Conservation (phyloP, 2,113 vertebrate species). For the Chlorodrepanis virens region DNA sequence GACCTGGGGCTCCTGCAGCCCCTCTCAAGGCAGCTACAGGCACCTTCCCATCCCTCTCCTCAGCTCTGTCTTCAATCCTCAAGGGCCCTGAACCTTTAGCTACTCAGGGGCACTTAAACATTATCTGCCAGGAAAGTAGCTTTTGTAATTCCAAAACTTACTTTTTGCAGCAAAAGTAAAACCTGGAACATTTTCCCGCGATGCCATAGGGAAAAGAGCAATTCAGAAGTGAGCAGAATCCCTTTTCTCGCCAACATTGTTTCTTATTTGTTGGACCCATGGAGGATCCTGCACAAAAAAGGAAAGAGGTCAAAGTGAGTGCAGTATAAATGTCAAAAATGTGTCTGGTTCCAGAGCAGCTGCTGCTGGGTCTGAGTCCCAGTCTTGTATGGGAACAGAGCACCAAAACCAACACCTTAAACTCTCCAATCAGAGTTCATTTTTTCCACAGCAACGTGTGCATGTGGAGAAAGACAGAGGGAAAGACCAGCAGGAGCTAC, state of each 20-base stretch:
- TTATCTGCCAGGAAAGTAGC: neutral
- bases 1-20: neutral
- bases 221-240: too few species aligned
- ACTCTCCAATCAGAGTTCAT: neutral
- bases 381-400: neutral
- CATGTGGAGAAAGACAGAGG: too few species aligned
- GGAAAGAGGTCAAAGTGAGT: neutral
- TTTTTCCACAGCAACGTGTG: neutral
- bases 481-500: neutral
- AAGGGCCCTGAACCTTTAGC: fast-evolving
- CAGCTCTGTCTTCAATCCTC: neutral
- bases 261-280: fast-evolving
- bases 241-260: fast-evolving
- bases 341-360: too few species aligned
- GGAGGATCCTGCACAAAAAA: neutral
- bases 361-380: neutral
- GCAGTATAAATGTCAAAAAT: neutral
- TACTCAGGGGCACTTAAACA: too few species aligned
- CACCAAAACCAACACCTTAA: neutral
- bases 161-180: neutral
- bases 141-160: neutral
- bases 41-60: neutral
- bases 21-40: too few species aligned
- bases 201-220: too few species aligned
- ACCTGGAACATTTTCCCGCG: neutral